Base-by-base conservation (phyloP, 2,113 vertebrate genomes). In the Perccottus glenii region DNA sequence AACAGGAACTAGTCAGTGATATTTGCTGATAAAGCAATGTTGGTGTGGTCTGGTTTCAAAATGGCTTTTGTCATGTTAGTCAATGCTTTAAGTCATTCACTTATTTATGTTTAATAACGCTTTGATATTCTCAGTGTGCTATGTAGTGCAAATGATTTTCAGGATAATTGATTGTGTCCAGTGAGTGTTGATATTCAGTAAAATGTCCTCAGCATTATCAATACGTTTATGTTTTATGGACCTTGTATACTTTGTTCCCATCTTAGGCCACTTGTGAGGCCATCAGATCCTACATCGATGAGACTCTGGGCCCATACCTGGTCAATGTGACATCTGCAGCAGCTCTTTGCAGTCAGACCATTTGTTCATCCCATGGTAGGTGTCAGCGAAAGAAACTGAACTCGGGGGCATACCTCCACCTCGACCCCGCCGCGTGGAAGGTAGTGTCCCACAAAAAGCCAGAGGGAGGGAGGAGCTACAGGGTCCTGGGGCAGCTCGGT, bases 261-360 rank as follows among this genome's bases (percentile, higher is more conserved):
- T 52, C 53, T 73, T 64, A 93, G 92, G 59, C 52, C 3, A 42
- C 78, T 3, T 94, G 93, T 74, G 42, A 76, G 0, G 64, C 68
- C 0, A 5, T 94, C 43, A 91, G 82, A 27, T 77, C 44, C 65
- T 93, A 90, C 78, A 66, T 94, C 3, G 90, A 93, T 2, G 6
- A 78, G 2, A 85, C 52, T 12, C 76, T 94, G 58, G 93, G 93
- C 12, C 75, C 40, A 2, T 94, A 94, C 69, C 42, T 94, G 78
- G 91, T 94, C 15, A 94, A 94, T 4, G 90, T 94, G 14, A 94
- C 93, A 0, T 60, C 87, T 2, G 92, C 91, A 0, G 89, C 90
- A 0, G 5, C 49, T 5, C 77, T 94, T 7, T 94, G 93, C 82
- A 92, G 93, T 67, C 59, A 61, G 64, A 12, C 4, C 4, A 1